Conservation (phyloP, 1,140 invertebrate species). For the Drosophila watanabei region DNA sequence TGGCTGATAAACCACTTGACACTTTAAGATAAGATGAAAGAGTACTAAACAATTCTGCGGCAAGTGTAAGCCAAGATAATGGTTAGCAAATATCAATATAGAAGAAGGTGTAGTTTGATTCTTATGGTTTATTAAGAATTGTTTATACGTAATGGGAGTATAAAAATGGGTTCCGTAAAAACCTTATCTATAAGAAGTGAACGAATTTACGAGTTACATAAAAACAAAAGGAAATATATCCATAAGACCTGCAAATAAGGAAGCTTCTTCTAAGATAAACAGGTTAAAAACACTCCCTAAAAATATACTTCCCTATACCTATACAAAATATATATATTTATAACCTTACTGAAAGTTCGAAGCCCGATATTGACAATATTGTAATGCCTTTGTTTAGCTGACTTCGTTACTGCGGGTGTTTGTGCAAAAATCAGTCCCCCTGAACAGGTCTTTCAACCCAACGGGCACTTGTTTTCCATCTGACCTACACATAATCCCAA, state of each 20-base stretch:
- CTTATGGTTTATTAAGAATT: neutral
- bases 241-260: neutral
- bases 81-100: neutral
- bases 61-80: neutral
- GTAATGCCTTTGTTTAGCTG: conserved; percentile 11
- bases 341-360: neutral
- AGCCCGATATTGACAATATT: neutral
- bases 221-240: neutral
- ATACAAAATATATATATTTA: neutral
- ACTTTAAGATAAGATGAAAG: conserved; percentile 4
- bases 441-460: conserved; percentile 58
- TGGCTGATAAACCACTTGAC: conserved; percentile 11
- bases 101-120: neutral
- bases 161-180: neutral
- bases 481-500: conserved; percentile 55
- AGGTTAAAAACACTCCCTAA: neutral
- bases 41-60: neutral
- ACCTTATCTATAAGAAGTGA: neutral
- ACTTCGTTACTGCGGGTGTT: too few species aligned
- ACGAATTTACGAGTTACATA: neutral
- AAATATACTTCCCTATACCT: neutral
- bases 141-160: too few species aligned
- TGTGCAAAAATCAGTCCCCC: neutral
- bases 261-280: neutral
- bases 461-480: conserved; percentile 6